Evolutionary conservation across 2,888 invertebrate species (phyloP).

Genomic region (Apomyelois bistriatella): DNA sequence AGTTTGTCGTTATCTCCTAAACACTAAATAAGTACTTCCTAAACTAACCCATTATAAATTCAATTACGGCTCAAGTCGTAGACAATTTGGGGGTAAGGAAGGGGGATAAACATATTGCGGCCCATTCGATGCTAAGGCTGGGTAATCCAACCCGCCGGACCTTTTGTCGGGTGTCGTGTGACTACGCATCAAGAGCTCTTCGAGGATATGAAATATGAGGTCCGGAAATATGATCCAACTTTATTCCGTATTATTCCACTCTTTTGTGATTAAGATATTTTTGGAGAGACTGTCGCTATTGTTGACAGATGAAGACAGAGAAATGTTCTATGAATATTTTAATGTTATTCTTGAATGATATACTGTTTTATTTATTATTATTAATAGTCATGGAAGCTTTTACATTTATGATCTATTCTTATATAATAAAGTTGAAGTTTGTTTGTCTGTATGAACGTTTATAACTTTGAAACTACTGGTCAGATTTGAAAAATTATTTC

Average conservation of each 20-base stretch:
- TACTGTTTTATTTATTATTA: too few relatives aligned
- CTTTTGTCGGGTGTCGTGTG: constrained; percentile 45
- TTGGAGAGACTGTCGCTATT: not conserved
- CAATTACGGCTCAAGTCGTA: constrained; percentile 70
- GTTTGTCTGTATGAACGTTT: too few relatives aligned
- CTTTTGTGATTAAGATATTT: not conserved
- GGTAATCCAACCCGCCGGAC: constrained; percentile 55
- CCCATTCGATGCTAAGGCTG: constrained; percentile 49
- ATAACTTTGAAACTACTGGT: too few relatives aligned
- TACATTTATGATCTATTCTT: too few relatives aligned
- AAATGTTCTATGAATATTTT: too few relatives aligned
- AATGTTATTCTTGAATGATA: too few relatives aligned
- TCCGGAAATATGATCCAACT: not conserved
- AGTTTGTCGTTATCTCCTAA: constrained; percentile 21
- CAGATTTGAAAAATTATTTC: too few relatives aligned
- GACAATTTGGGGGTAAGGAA: constrained; percentile 50
- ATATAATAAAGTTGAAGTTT: too few relatives aligned
- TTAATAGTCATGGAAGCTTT: too few relatives aligned
- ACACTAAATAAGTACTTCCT: constrained; percentile 67
- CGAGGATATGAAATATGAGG: constrained; percentile 23
- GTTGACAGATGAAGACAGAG: too few relatives aligned
- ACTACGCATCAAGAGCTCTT: constrained; percentile 25
- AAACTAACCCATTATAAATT: constrained; percentile 76
- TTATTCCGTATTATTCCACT: not conserved
- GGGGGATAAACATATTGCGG: constrained; percentile 62